These are phyloP conservation scores for Thecocarcelia acutangulata DNA, from an alignment of 2,888 invertebrate genomes.

Conservation along the genomic window DNA sequence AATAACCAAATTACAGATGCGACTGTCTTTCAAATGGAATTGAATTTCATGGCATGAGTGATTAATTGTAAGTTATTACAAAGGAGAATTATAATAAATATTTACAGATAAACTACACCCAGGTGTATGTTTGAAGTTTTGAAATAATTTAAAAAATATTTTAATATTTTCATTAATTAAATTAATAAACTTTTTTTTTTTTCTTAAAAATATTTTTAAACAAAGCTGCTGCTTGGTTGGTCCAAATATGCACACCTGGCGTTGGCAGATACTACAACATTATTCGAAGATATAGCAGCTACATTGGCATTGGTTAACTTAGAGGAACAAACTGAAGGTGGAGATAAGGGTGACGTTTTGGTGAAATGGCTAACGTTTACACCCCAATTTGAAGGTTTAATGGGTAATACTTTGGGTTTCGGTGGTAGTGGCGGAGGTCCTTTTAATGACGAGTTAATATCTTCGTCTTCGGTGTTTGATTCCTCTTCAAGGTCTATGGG, in stretches of 20 bases:
- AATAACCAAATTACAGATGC: too few species aligned
- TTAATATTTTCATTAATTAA: neutral
- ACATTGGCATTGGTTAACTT: constrained; percentile 72
- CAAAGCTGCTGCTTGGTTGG: constrained; percentile 86
- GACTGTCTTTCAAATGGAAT: too few species aligned
- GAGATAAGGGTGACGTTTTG: constrained; percentile 41
- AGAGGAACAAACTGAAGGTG: constrained; percentile 40
- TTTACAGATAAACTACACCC: constrained; percentile 15
- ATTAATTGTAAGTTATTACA: constrained; percentile 9
- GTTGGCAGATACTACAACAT: constrained; percentile 67
- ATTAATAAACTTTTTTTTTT: too few species aligned
- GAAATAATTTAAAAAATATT: neutral
- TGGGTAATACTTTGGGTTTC: constrained; percentile 88
- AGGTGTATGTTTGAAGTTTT: constrained; percentile 4
- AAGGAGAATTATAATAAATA: constrained; percentile 53
- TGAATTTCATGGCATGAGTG: neutral
- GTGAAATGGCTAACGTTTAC: constrained; percentile 62
- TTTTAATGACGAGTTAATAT: constrained; percentile 71
- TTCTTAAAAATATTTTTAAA: constrained; percentile 77
- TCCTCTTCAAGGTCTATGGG: constrained; percentile 63
- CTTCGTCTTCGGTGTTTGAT: constrained; percentile 71
- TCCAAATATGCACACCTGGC: constrained; percentile 83
- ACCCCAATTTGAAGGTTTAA: constrained; percentile 84
- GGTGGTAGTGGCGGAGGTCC: constrained; percentile 88
- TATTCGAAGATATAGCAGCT: constrained; percentile 57